Evolutionary conservation across 2,113 vertebrate species (phyloP).

Genomic region (Mus musculus): DNA sequence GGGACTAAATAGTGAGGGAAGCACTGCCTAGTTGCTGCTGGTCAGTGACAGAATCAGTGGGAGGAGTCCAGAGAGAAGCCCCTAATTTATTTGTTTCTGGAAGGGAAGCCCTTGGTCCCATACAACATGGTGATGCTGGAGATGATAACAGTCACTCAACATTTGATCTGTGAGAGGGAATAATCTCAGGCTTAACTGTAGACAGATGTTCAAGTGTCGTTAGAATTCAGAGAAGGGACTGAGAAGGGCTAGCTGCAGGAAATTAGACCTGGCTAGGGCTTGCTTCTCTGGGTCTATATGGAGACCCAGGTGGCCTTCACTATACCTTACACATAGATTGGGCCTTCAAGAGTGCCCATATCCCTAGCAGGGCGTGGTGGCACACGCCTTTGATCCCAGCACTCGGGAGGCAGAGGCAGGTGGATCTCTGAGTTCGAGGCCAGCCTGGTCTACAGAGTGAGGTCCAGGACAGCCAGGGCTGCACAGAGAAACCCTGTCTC

Average conservation of each 20-base stretch:
- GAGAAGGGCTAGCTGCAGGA: not conserved
- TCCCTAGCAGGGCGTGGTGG: not conserved
- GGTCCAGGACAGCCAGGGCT: no score
- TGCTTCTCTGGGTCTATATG: no score
- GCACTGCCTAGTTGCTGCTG: not conserved
- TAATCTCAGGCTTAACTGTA: not conserved
- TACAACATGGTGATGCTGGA: not conserved
- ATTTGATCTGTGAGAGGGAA: not conserved
- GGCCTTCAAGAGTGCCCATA: not conserved
- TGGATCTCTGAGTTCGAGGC: no score
- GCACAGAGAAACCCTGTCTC: no score
- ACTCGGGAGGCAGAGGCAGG: no score
- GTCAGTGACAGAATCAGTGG: not conserved
- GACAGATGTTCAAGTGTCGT: not conserved
- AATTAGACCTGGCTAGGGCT: not conserved
- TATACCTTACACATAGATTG: accelerated
- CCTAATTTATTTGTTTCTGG: not conserved
- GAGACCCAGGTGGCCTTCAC: not conserved
- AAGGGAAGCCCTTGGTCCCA: not conserved
- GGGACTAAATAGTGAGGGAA: accelerated
- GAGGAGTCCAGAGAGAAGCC: not conserved
- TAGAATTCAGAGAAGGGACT: not conserved
- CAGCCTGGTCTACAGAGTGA: no score
- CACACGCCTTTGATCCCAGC: no score
- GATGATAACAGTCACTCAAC: not conserved